A percentile compares a stretch with the other conserved stretches of the same genome.
These are phyloP conservation scores for Protodeltote pygarga DNA, from an alignment of 2,888 invertebrate genomes.

Conservation along the genomic window DNA sequence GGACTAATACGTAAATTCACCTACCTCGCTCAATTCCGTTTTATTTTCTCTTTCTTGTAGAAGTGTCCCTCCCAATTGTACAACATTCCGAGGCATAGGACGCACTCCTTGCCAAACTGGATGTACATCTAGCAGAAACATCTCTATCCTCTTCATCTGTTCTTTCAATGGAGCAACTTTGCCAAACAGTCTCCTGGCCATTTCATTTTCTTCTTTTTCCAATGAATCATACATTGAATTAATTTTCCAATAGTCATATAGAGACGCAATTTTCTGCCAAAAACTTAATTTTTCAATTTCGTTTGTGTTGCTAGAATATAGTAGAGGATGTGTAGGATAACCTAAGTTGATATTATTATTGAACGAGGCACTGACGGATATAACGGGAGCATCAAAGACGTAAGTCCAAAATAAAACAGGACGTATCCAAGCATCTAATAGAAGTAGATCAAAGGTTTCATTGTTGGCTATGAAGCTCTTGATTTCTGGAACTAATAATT, in stretches of 20 bases:
- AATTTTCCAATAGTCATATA: conserved; percentile 25
- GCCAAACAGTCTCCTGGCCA: conserved; percentile 20
- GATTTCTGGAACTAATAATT: conserved; percentile 14
- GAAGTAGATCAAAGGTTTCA: conserved; percentile 28
- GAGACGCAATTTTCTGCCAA: conserved; percentile 14
- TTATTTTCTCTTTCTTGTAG: conserved; percentile 8
- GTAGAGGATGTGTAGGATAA: conserved; percentile 19
- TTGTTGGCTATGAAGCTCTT: conserved; percentile 21
- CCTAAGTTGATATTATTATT: conserved; percentile 19
- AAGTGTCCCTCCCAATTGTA: conserved; percentile 24
- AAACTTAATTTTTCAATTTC: conserved; percentile 7
- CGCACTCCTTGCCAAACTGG: conserved; percentile 28
- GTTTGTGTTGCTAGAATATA: conserved; percentile 16
- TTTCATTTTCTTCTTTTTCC: conserved; percentile 19
- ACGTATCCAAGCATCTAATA: conserved; percentile 30
- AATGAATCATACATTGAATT: conserved; percentile 15
- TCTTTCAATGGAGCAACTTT: conserved; percentile 17
- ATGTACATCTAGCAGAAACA: conserved; percentile 16
- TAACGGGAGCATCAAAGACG: conserved; percentile 19
- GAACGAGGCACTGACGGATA: conserved; percentile 20
- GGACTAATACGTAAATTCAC: no score
- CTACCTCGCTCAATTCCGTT: conserved; percentile 7
- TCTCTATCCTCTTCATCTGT: conserved; percentile 8
- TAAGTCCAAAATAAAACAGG: conserved; percentile 33
- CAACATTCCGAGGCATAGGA: conserved; percentile 20